These are phyloP conservation scores for Tachypleus tridentatus DNA, from an alignment of 1,140 invertebrate genomes.

Conservation along the genomic window DNA sequence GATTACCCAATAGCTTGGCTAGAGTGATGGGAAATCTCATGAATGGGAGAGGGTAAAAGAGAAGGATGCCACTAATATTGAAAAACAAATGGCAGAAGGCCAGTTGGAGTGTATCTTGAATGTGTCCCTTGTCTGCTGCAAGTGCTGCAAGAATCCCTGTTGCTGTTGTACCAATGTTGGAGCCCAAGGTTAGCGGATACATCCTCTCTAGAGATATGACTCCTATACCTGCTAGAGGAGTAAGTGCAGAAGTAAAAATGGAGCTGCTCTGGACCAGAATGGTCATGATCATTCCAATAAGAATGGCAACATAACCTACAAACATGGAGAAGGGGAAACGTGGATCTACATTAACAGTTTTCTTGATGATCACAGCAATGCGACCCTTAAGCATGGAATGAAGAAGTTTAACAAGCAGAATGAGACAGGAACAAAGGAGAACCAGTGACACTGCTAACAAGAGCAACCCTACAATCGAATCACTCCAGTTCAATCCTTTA, in stretches of 20 bases:
- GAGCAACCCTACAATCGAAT: constrained; percentile 37
- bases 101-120: constrained; percentile 42
- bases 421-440: constrained; percentile 41
- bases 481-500: constrained; percentile 28
- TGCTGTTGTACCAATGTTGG: constrained; percentile 51
- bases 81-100: constrained; percentile 50
- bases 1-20: constrained; percentile 39
- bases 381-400: constrained; percentile 38
- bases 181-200: constrained; percentile 48
- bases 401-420: constrained; percentile 46
- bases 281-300: constrained; percentile 44
- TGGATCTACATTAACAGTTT: constrained; percentile 43
- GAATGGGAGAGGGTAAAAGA: constrained; percentile 49
- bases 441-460: constrained; percentile 40
- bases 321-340: constrained; percentile 35
- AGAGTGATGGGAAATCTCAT: constrained; percentile 43
- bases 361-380: constrained; percentile 40
- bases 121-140: constrained; percentile 31
- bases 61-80: constrained; percentile 47
- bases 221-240: constrained; percentile 48
- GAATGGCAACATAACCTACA: constrained; percentile 45
- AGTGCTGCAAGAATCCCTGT: constrained; percentile 43
- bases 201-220: constrained; percentile 46
- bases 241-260: constrained; percentile 50
- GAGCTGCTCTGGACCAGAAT: constrained; percentile 50